phyloP scores from a whole-genome alignment of 2,888 invertebrate genomes.

The Baronia brevicornis region DNA sequence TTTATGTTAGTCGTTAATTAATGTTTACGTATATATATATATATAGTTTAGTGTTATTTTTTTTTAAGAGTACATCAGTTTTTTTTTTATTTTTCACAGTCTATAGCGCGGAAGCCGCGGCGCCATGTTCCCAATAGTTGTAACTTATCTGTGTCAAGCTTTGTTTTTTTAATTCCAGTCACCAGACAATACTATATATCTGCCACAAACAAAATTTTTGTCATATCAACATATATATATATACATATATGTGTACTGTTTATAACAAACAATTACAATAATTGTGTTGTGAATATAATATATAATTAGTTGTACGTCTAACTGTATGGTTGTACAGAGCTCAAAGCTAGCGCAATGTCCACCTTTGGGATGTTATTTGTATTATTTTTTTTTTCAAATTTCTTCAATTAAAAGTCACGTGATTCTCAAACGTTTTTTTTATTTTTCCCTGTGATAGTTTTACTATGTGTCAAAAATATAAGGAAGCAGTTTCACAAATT shows the following conservation, averaged over 20 bases:
- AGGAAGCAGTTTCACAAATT: no score
- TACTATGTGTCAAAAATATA: no score
- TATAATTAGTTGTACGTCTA: conserved; percentile 10
- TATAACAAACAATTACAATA: conserved; percentile 27
- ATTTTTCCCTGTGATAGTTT: no score
- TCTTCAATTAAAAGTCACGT: conserved; percentile 57
- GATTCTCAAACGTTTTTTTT: conserved; percentile 43
- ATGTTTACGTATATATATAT: conserved; percentile 63
- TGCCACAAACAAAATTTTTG: conserved; percentile 21
- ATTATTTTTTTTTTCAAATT: conserved; percentile 65
- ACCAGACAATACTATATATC: conserved; percentile 16
- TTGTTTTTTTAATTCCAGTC: conserved; percentile 16
- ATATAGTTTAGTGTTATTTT: conserved; percentile 35
- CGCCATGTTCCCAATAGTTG: conserved; percentile 32
- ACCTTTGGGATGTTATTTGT: conserved; percentile 51
- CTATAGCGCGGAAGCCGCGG: conserved; percentile 26
- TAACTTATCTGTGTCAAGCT: conserved; percentile 42
- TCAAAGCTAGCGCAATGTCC: conserved; percentile 47
- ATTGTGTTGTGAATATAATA: conserved; percentile 39
- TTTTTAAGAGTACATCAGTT: conserved; percentile 51
- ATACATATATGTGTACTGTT: no score
- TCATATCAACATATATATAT: conserved; percentile 12
- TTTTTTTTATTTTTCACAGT: conserved; percentile 36
- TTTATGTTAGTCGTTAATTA: conserved; percentile 71
- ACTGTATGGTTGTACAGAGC: conserved; percentile 46